Evolutionary conservation across 2,797 vertebrate genomes (phyloP).

Genomic region (Phrynocephalus guinanensis): DNA sequence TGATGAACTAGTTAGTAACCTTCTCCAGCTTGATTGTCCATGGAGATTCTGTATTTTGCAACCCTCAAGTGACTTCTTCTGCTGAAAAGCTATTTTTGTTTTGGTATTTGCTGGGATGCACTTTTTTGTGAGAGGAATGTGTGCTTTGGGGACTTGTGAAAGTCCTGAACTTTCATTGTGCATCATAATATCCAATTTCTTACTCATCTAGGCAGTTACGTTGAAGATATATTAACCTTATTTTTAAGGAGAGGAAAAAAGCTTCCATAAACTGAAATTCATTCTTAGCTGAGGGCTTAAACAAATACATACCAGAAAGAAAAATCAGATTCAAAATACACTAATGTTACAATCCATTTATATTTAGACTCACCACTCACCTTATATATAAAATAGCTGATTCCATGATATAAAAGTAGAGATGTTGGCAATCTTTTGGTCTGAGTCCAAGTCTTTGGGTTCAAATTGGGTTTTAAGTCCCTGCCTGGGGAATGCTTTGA

Average conservation of each 20-base stretch:
- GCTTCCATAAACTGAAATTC: slow-evolving; percentile 40
- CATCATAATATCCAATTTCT: slow-evolving; percentile 46
- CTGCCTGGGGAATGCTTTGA: too few species aligned
- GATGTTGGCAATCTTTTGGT: too few species aligned
- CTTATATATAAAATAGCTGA: too few species aligned
- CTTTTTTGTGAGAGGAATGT: slow-evolving; percentile 60
- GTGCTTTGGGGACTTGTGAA: slow-evolving; percentile 67
- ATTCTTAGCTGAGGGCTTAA: slow-evolving; percentile 6
- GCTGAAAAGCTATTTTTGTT: slow-evolving; percentile 73
- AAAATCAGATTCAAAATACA: neutral
- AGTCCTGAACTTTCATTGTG: slow-evolving; percentile 61
- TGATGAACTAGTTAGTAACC: slow-evolving; percentile 65
- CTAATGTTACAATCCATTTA: slow-evolving; percentile 12
- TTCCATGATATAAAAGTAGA: too few species aligned
- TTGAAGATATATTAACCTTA: slow-evolving; percentile 59
- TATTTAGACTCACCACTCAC: neutral
- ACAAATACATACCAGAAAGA: neutral
- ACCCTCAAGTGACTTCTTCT: slow-evolving; percentile 58
- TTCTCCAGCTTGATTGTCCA: slow-evolving; percentile 60
- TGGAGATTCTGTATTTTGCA: slow-evolving; percentile 54
- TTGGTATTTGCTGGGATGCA: slow-evolving; percentile 68
- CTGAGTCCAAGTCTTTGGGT: too few species aligned
- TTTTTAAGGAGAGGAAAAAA: slow-evolving; percentile 5
- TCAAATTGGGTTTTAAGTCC: too few species aligned
- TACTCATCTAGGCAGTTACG: slow-evolving; percentile 38